These are phyloP conservation scores for Parazoanthus swiftii DNA, from an alignment of 92 coral and sea anemone genomes.

Conservation along the genomic window DNA sequence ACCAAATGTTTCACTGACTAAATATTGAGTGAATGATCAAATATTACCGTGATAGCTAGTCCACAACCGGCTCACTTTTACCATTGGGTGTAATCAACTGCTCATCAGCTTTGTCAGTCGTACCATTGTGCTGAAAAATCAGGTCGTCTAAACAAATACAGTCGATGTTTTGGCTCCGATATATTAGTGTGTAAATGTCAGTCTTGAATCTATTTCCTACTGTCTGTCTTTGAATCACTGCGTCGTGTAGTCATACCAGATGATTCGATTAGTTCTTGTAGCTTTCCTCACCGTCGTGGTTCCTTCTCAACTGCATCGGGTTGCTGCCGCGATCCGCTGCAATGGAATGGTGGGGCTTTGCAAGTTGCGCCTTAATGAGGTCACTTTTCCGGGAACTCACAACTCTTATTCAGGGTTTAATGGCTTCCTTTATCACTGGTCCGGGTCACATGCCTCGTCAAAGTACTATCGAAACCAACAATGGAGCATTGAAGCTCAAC, in stretches of 20 bases:
- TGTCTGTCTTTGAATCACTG: neutral
- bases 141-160: neutral
- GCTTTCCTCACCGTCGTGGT: neutral
- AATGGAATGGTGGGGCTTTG: constrained; percentile 62
- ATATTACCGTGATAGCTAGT: neutral
- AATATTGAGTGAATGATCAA: neutral
- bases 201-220: neutral
- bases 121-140: neutral
- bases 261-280: neutral
- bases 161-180: neutral
- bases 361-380: constrained; percentile 47
- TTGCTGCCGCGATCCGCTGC: constrained; percentile 30
- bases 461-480: constrained; percentile 61
- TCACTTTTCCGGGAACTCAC: constrained; percentile 67
- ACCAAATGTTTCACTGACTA: neutral
- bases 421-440: constrained; percentile 53
- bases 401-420: constrained; percentile 68
- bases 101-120: neutral
- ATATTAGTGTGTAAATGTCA: neutral
- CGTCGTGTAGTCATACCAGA: neutral
- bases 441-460: constrained; percentile 35
- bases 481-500: constrained; percentile 50
- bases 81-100: neutral
- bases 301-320: neutral
- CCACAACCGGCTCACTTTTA: neutral